Evolutionary conservation across 2,797 vertebrate genomes (phyloP).

Genomic region (Anolis apletophallus): DNA sequence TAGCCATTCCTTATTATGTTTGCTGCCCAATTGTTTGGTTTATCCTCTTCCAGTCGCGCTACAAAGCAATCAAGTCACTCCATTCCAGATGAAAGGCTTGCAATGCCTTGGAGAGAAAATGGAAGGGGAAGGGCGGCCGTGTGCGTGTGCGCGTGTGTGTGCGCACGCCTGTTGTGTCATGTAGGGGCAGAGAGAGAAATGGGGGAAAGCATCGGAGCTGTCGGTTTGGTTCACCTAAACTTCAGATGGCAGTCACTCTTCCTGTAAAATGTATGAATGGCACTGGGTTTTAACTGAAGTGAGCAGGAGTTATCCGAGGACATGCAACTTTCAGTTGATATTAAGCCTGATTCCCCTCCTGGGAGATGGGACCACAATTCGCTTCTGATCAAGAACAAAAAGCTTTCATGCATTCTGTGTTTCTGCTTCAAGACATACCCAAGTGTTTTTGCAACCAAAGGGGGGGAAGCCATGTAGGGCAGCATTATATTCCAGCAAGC

Average conservation of each 20-base stretch:
- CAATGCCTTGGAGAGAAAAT: slow-evolving; percentile 64
- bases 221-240: slow-evolving; percentile 48
- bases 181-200: not conserved
- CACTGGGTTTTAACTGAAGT: slow-evolving; percentile 60
- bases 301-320: slow-evolving; percentile 53
- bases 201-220: slow-evolving; percentile 52
- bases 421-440: slow-evolving; percentile 53
- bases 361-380: slow-evolving; percentile 55
- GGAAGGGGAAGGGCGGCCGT: not conserved
- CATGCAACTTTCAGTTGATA: slow-evolving; percentile 63
- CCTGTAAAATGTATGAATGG: slow-evolving; percentile 50
- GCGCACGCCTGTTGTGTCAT: no score
- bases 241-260: slow-evolving; percentile 45
- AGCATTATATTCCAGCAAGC: slow-evolving; percentile 49
- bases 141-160: not conserved
- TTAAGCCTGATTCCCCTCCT: slow-evolving; percentile 67
- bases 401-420: slow-evolving; percentile 11
- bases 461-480: slow-evolving; percentile 39
- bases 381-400: slow-evolving; percentile 32
- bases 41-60: slow-evolving; percentile 73
- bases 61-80: slow-evolving; percentile 74
- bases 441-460: slow-evolving; percentile 48
- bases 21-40: slow-evolving; percentile 66
- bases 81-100: slow-evolving; percentile 66
- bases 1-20: slow-evolving; percentile 70